These are phyloP conservation scores for Leptinotarsa defecta DNA, from an alignment of 1,140 invertebrate species.

Conservation along the genomic window DNA sequence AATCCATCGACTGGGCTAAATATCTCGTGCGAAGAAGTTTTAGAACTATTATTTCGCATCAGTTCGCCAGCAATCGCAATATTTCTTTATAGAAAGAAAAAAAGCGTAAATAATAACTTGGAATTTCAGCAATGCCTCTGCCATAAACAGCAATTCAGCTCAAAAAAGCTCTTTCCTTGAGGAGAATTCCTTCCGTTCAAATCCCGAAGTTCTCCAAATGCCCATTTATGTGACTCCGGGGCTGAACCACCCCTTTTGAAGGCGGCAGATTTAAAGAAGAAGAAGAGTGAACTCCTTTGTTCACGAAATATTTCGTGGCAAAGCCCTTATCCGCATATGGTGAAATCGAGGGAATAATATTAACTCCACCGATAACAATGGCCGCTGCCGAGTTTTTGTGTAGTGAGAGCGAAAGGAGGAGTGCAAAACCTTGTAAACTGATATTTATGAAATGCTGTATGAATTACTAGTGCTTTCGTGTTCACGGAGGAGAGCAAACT, in stretches of 20 bases:
- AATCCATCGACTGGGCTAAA: too few relatives aligned
- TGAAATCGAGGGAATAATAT: constrained; percentile 18
- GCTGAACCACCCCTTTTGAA: not conserved
- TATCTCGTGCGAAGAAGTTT: too few relatives aligned
- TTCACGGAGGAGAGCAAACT: not conserved
- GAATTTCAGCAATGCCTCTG: not conserved
- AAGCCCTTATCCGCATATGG: constrained; percentile 15
- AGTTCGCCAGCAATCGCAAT: too few relatives aligned
- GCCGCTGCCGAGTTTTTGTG: constrained; percentile 3
- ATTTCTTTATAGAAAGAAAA: too few relatives aligned
- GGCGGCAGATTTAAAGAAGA: not conserved
- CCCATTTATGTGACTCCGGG: constrained; percentile 13
- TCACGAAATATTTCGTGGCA: constrained; percentile 7
- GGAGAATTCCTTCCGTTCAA: constrained; percentile 7
- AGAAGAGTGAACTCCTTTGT: constrained; percentile 13
- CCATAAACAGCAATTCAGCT: not conserved
- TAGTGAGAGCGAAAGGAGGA: constrained; percentile 1
- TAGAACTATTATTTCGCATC: too few relatives aligned
- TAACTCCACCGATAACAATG: constrained; percentile 12
- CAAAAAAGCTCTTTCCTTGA: not conserved
- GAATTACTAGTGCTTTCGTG: not conserved
- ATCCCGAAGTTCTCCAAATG: not conserved
- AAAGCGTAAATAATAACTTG: too few relatives aligned
- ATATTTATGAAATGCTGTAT: constrained; percentile 1
- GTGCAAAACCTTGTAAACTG: not conserved